phyloP scores from a whole-genome alignment of 2,888 invertebrate species.

The Branchipolynoe longqiensis region DNA sequence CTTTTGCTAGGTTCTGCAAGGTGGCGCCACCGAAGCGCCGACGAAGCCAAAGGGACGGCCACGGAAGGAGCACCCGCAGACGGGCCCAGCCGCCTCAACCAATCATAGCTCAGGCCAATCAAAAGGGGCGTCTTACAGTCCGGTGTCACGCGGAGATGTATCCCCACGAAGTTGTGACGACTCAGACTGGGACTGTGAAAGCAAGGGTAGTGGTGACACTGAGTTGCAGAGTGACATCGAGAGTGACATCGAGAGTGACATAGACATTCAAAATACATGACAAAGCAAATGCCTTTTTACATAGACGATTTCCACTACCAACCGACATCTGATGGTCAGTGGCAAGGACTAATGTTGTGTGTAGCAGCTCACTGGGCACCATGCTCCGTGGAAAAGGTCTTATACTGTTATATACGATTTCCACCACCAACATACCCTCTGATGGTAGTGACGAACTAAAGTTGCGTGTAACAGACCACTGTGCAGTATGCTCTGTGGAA shows the following conservation, averaged over 20 bases:
- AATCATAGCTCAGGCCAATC: background rate
- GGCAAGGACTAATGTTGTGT: too few relatives aligned
- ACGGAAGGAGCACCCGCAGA: conserved; percentile 71
- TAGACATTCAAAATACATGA: conserved; percentile 16
- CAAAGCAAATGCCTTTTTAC: too few relatives aligned
- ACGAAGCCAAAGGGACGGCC: conserved; percentile 82
- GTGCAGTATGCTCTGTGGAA: too few relatives aligned
- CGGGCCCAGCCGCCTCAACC: background rate
- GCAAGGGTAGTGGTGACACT: background rate
- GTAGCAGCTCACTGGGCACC: too few relatives aligned
- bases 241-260: conserved; percentile 11
- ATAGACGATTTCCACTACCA: too few relatives aligned
- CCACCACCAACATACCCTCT: too few relatives aligned
- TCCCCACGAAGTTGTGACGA: background rate
- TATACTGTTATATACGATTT: too few relatives aligned
- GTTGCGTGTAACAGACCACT: too few relatives aligned
- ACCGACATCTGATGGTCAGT: too few relatives aligned
- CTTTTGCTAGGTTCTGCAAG: conserved; percentile 77
- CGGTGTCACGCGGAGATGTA: background rate
- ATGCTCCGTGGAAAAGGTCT: too few relatives aligned
- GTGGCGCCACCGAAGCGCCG: conserved; percentile 80
- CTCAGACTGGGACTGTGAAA: background rate
- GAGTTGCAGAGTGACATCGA: background rate
- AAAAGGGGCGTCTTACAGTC: background rate
- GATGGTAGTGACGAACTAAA: too few relatives aligned